Evolutionary conservation across 2,797 vertebrate species (phyloP), one percentile per base, ranked within the genome.

Genomic region (Podargus strigoides): DNA sequence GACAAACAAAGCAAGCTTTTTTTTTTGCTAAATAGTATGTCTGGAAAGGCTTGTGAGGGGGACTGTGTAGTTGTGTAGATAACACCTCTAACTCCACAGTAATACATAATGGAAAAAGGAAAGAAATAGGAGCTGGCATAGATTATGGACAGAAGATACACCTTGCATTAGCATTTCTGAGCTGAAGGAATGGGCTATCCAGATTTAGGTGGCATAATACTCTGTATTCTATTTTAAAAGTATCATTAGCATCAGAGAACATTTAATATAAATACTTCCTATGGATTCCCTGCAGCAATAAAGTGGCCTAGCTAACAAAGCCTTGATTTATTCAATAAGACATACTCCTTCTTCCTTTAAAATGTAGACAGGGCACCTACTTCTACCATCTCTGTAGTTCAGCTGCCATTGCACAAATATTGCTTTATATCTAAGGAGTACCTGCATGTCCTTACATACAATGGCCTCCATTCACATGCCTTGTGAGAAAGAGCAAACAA

Each of bases 221-320:
- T 94, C 87, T 56, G 41, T 78, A 66, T 93, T 88, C 87, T 91
- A 90, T 84, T 93, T 27, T 59, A 81, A 90, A 92, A 80, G 37
- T 69, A 75, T 87, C 46, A 74, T 90, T 92, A 84, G 73, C 42
- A 81, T 74, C 52, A 88, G 73, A 88, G 67, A 84, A 77, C 47
- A 41, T 70, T 86, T 84, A 95, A 63, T 89, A 84, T 78, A 78
- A 95, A 89, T 69, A 32, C 69, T 94, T 89, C 76, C 26, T 87
- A 64, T 1, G 0, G 74, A 93, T 92, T 94, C 70, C 81, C 81
- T 87, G 70, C 78, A 94, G 93, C 63, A 96, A 88, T 88, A 87
- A 86, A 47, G 59, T 86, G 89, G 79, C 89, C 87, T 95, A 81
- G 66, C 89, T 93, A 88, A 88, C 66, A 92, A 91, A 90, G 52